Base-by-base conservation (phyloP, 1,140 invertebrate genomes). In the Megalonaias nervosa region DNA sequence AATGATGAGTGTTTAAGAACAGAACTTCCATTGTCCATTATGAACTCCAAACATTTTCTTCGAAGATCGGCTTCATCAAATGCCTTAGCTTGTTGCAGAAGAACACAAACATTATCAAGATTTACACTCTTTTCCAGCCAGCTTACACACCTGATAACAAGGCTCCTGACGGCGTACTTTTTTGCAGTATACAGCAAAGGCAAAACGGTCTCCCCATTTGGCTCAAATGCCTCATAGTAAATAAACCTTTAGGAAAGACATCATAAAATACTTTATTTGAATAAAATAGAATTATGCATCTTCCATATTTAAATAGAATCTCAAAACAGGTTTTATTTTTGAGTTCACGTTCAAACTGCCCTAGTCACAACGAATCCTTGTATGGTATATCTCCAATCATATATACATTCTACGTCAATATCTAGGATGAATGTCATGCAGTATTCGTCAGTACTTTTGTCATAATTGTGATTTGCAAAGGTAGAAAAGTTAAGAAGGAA, bases 131-230 rank as follows among this genome's bases (percentile, higher is more conserved):
- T 64, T 57, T 66, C 66, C 48, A 78, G 60, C 68, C 67, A 73
- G 38, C 67, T 71, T 19, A 67, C 76, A 60, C 76, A 78, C 38
- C 67, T 73, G 61, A 61, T 57, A 11, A 78, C 76, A 21, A 78
- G 66, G 70, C 74, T 71, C 15, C 74, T 71, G 5, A 78, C 76
- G 61, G 71, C 73, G 67, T 78, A 78, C 59, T 78, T 78, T 58
- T 71, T 26, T 70, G 71, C 76, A n/a, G 74, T 70, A 48, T 78
- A 78, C n/a, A 74, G 57, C 0, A 78, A 38, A 12, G 76, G 71
- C n/a, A 78, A 31, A 6, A 66, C 62, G 69, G 23, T 67, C 48
- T 14, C 74, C 76, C 2, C 26, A 19, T 67, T 31, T 16, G 74
- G 70, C 19, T 62, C 71, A 55, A 78, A 68, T 23, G 73, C 66